Conservation (phyloP, 2,888 invertebrate genomes). For the Andrena minutula region DNA sequence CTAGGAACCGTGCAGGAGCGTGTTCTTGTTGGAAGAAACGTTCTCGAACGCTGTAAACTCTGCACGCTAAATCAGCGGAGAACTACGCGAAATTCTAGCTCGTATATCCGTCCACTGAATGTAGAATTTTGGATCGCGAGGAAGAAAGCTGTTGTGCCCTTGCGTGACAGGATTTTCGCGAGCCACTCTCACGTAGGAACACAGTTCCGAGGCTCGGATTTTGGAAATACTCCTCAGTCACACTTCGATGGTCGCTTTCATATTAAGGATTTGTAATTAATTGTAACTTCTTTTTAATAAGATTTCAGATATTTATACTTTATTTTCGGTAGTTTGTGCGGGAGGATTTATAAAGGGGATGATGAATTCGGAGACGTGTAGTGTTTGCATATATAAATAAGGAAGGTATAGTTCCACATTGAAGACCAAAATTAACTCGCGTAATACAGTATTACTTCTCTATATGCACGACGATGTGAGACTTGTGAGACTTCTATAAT, state of each 20-base stretch:
- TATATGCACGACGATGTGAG: too few species aligned
- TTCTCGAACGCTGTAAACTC: slow-evolving; percentile 27
- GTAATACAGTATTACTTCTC: background rate
- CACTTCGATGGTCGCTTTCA: background rate
- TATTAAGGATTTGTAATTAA: background rate
- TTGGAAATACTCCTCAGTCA: background rate
- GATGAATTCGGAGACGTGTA: background rate
- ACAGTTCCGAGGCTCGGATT: background rate
- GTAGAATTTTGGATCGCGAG: slow-evolving; percentile 52
- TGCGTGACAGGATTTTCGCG: slow-evolving; percentile 2
- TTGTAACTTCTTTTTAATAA: background rate
- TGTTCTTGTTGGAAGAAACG: slow-evolving; percentile 9
- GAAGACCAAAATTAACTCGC: background rate
- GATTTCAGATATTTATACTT: background rate
- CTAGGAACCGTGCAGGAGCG: slow-evolving; percentile 14
- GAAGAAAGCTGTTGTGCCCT: slow-evolving; percentile 26
- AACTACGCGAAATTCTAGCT: slow-evolving; percentile 59
- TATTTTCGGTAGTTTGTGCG: background rate
- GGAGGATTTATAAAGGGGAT: background rate
- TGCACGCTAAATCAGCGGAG: slow-evolving; percentile 23
- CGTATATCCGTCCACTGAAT: slow-evolving; percentile 71
- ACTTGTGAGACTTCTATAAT: too few species aligned
- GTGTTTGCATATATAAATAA: background rate
- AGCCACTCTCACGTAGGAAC: background rate
- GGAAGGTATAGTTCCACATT: slow-evolving; percentile 1